Evolutionary conservation across 2,888 invertebrate species (phyloP).

Genomic region (Leucozona laternaria): DNA sequence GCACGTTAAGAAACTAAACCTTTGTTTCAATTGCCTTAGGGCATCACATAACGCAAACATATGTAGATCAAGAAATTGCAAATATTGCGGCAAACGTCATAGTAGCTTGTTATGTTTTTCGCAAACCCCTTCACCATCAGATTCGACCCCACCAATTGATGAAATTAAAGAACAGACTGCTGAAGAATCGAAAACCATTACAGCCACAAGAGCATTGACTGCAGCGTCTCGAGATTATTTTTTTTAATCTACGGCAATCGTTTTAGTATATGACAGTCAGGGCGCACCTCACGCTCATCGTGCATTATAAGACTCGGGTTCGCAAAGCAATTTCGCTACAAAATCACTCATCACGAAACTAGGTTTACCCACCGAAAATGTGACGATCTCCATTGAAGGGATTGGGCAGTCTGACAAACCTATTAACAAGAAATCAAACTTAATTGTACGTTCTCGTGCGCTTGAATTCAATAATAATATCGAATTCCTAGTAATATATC

Average conservation of each 20-base stretch:
- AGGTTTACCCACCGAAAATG: background rate
- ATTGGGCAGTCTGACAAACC: background rate
- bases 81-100: background rate
- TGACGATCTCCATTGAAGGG: slow-evolving; percentile 13
- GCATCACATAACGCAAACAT: background rate
- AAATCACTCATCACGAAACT: slow-evolving; percentile 14
- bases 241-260: slow-evolving; percentile 19
- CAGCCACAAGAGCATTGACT: slow-evolving; percentile 4
- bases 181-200: slow-evolving; percentile 14
- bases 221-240: slow-evolving; percentile 2
- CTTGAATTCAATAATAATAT: slow-evolving; percentile 8
- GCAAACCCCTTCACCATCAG: background rate
- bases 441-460: background rate
- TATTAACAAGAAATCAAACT: slow-evolving; percentile 18
- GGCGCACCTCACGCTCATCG: background rate
- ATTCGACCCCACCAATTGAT: background rate
- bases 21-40: background rate
- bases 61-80: background rate
- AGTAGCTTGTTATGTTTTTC: slow-evolving; percentile 27
- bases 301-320: slow-evolving; percentile 22
- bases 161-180: background rate
- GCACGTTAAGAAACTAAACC: background rate
- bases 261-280: background rate
- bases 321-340: slow-evolving; percentile 32
- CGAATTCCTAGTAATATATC: slow-evolving; percentile 14